These are phyloP conservation scores for Watsonalla cultraria DNA, from an alignment of 2,888 invertebrate genomes.

Conservation along the genomic window DNA sequence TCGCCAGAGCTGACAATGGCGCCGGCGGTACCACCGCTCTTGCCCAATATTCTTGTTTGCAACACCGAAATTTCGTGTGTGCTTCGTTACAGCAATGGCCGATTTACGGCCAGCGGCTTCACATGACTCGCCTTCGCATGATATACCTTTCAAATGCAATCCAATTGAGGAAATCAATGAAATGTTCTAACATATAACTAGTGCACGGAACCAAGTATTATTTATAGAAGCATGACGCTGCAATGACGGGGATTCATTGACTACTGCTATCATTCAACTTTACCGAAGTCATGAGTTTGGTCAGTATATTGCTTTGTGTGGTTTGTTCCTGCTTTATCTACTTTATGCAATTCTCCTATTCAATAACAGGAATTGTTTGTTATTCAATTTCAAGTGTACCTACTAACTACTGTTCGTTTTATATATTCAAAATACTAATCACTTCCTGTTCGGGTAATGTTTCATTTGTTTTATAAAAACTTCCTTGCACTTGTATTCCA, in stretches of 20 bases:
- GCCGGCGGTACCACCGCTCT: slow-evolving; percentile 50
- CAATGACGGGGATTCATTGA: neutral
- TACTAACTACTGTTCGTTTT: too few species aligned
- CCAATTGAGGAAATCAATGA: neutral
- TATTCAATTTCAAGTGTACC: too few species aligned
- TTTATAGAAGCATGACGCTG: neutral
- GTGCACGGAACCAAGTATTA: neutral
- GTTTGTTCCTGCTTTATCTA: neutral
- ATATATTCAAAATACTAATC: too few species aligned
- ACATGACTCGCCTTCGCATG: neutral
- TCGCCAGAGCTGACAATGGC: slow-evolving; percentile 74
- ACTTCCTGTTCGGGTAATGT: too few species aligned
- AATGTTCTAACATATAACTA: neutral
- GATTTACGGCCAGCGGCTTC: slow-evolving; percentile 28
- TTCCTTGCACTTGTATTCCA: too few species aligned
- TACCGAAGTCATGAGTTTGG: neutral
- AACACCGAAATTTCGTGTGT: slow-evolving; percentile 75
- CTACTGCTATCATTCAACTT: neutral
- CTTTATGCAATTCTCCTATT: neutral
- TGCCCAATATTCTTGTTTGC: slow-evolving; percentile 68
- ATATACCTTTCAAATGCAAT: neutral
- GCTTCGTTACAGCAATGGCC: slow-evolving; percentile 60
- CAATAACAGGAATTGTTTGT: neutral
- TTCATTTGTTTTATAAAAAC: too few species aligned
- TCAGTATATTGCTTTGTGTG: neutral